Evolutionary conservation across 2,113 vertebrate genomes (phyloP), one percentile per base, ranked within the genome.

Genomic region (Actinemys pallida): DNA sequence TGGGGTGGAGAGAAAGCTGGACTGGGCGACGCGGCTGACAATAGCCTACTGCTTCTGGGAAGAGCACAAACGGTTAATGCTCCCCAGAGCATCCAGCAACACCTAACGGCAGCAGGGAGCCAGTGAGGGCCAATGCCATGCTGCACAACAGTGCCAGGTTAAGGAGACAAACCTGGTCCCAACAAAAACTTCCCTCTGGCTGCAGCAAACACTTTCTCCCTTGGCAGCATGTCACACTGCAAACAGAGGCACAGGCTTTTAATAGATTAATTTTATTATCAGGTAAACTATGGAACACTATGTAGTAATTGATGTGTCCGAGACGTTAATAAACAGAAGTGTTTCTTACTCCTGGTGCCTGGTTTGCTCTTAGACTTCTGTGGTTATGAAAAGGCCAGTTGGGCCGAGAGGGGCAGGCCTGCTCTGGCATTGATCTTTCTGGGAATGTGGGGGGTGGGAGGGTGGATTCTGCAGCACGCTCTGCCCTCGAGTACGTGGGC

Each of bases 111-210:
- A 72, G n/a, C 19, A 5, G 19, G 65, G 65, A 5, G 8, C 19
- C 65, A 39, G 17, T 8, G 19, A 20, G n/a, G 65, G 35, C n/a
- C n/a, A 39, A n/a, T 10, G 65, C n/a, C 65, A 3, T n/a, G 65
- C 65, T 69, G 65, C 35, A n/a, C 35, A 72, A 39, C 88, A 62
- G 10, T 4, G 2, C 72, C 81, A 0, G 1, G 50, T 79, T 59
- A 39, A n/a, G n/a, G 1, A 5, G 25, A 42, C 10, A 47, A 27
- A 3, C 57, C 81, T 2, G 0, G 59, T 42, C 50, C 87, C 2
- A 52, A 9, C 19, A 6, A 2, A 5, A 6, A 69, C 81, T 53
- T 0, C 2, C 17, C 83, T 50, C 19, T 0, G 0, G 69, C 87
- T 4, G 31, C 52, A 78, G 3, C 3, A 0, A 27, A 1, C 13